These are phyloP conservation scores for Trematomus bernacchii DNA, from an alignment of 2,797 vertebrate genomes.

Conservation along the genomic window DNA sequence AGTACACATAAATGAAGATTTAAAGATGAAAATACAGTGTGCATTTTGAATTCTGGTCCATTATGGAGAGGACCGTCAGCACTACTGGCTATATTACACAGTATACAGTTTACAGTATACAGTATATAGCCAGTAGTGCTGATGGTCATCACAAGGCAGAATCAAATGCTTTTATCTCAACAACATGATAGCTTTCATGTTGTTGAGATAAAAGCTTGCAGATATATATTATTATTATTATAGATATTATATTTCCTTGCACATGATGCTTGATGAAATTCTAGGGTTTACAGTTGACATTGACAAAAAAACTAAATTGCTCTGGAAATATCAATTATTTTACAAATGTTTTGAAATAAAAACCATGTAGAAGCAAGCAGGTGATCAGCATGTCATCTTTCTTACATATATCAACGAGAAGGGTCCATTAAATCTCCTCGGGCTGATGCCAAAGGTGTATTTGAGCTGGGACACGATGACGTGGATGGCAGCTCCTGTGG, in stretches of 20 bases:
- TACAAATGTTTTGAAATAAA: background rate
- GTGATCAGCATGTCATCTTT: background rate
- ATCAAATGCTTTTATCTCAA: background rate
- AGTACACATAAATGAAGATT: constrained; percentile 21
- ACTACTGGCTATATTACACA: background rate
- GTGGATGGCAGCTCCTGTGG: constrained; percentile 90
- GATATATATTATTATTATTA: no score
- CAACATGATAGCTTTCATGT: background rate
- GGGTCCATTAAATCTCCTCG: constrained; percentile 84
- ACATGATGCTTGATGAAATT: background rate
- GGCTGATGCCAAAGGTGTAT: constrained; percentile 89
- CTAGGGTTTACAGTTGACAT: background rate
- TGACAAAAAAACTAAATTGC: background rate
- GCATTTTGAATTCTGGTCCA: background rate
- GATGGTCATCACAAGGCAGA: background rate
- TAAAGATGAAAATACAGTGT: background rate
- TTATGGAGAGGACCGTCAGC: background rate
- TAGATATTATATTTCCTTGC: background rate
- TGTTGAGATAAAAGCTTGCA: background rate
- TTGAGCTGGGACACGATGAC: constrained; percentile 95
- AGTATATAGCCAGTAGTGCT: no score
- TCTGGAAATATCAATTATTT: background rate
- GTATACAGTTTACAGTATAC: no score
- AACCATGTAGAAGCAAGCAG: background rate
- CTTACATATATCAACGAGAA: constrained; percentile 84